These are phyloP conservation scores for Metopolophium dirhodum DNA, from an alignment of 1,140 invertebrate genomes.

Conservation along the genomic window DNA sequence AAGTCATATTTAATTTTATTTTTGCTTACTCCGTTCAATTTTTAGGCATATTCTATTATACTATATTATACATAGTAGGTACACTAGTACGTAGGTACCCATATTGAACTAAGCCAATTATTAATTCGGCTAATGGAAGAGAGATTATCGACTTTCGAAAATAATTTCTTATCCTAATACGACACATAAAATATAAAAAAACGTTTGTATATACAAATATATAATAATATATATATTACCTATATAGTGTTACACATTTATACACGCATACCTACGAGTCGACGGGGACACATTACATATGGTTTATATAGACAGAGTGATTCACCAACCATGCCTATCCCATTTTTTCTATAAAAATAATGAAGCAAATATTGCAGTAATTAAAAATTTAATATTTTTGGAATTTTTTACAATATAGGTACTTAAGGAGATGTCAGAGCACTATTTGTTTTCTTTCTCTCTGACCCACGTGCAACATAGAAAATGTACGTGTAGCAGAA, in stretches of 20 bases:
- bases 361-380: not conserved
- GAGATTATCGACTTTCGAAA: not conserved
- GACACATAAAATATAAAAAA: too few relatives aligned
- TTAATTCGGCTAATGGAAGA: not conserved
- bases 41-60: too few relatives aligned
- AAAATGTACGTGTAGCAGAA: too few relatives aligned
- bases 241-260: not conserved
- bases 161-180: not conserved
- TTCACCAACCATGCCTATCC: not conserved
- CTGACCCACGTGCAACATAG: too few relatives aligned
- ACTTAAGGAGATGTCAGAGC: not conserved
- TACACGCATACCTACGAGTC: not conserved
- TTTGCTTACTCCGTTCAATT: too few relatives aligned
- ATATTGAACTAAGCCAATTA: too few relatives aligned
- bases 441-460: too few relatives aligned
- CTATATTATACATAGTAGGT: too few relatives aligned
- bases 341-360: not conserved
- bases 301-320: not conserved
- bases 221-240: too few relatives aligned
- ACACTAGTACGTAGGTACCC: too few relatives aligned
- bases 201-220: too few relatives aligned
- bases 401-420: not conserved
- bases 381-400: not conserved
- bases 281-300: not conserved
- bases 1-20: too few relatives aligned